phyloP scores from a whole-genome alignment of 2,888 invertebrate genomes.

The Idaea biselata region DNA sequence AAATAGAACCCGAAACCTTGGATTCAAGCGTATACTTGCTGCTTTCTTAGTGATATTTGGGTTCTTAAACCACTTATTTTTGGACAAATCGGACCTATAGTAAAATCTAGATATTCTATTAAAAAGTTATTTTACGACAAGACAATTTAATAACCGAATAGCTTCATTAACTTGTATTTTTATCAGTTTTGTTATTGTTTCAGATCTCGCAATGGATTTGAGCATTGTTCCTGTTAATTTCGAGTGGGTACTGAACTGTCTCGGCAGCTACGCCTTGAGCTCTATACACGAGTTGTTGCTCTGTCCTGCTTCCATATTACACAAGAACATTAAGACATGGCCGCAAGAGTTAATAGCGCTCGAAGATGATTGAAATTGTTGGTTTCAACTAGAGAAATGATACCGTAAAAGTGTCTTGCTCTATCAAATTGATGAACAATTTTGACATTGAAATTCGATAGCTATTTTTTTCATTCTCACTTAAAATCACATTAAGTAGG shows the following conservation, averaged over 20 bases:
- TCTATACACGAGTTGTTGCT: slow-evolving; percentile 58
- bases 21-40: background rate
- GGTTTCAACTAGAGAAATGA: too few species aligned
- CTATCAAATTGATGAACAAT: too few species aligned
- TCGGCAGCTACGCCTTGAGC: slow-evolving; percentile 57
- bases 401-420: too few species aligned
- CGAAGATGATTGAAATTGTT: slow-evolving; percentile 36
- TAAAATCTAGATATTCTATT: too few species aligned
- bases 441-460: too few species aligned
- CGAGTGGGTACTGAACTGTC: slow-evolving; percentile 74
- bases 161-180: background rate
- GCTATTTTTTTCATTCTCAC: too few species aligned
- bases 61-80: too few species aligned
- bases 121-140: too few species aligned
- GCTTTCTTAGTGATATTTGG: background rate
- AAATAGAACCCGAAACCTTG: background rate
- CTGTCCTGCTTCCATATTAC: slow-evolving; percentile 55
- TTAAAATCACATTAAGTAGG: too few species aligned
- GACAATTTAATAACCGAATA: background rate
- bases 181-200: slow-evolving; percentile 25
- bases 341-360: slow-evolving; percentile 46
- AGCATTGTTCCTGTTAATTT: slow-evolving; percentile 68
- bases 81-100: too few species aligned
- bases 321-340: slow-evolving; percentile 46
- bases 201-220: slow-evolving; percentile 64